Base-by-base conservation (phyloP, 2,797 vertebrate genomes). In the Nasua narica region DNA sequence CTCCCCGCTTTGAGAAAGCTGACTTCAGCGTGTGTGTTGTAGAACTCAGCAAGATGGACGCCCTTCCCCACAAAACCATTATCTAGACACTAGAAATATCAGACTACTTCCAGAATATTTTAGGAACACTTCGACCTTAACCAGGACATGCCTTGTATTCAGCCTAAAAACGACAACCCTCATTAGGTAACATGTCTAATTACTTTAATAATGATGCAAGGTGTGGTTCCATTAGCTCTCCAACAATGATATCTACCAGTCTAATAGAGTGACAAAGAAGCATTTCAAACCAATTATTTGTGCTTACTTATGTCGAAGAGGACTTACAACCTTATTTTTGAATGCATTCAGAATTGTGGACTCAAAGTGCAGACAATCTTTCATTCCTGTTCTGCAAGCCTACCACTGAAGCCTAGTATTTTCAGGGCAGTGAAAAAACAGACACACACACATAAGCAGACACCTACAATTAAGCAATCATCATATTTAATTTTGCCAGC, bases 61-160 rank as follows among this genome's bases (percentile, higher is more conserved):
- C 10, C 37, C 78, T 13, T 40, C 89, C 69, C 48, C 88, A 70
- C 60, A 76, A 96, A 95, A 96, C 1, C n/a, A 94, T 90, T 92
- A 95, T 88, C 97, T 72, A 76, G 87, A 96, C 77, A 32, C 25
- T 96, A 69, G 78, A 98, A 96, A 94, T 87, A 98, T 60, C 13
- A 95, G 81, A 96, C 78, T 0, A 79, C 93, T 98, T 94, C 83
- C 86, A 90, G 18, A 92, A 37, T 48, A 78, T 96, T 97, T 97
- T 96, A 52, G 37, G 81, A 67, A 96, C 5, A 18, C 87, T 94
- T 96, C 70, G 74, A n/a, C 25, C 65, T 86, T 95, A 97, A 94
- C 72, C 76, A 86, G 52, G 90, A 48, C 0, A 18, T 79, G 70
- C 35, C 76, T 32, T 91, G 77, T 90, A 94, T 43, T 95, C 32